A percentile compares a stretch with the other conserved stretches of the same genome.
phyloP scores from a whole-genome alignment of 1,140 invertebrate genomes.

The Archegozetes longisetosus region DNA sequence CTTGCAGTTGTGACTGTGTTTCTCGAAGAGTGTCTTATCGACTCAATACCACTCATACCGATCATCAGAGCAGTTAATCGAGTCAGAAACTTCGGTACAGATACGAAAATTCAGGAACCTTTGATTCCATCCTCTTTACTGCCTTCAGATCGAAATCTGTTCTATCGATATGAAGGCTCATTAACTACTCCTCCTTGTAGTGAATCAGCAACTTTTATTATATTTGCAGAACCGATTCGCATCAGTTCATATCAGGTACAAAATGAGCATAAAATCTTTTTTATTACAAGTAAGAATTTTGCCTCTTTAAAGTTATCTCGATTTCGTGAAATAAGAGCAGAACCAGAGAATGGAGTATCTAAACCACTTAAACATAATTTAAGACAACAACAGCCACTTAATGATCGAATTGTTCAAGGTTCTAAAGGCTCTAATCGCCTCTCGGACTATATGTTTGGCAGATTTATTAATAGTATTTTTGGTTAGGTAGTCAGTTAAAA shows the following conservation, averaged over 20 bases:
- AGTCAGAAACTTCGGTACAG: neutral
- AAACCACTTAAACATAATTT: neutral
- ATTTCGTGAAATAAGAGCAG: neutral
- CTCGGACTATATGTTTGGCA: too few relatives aligned
- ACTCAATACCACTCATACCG: neutral
- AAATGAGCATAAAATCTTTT: neutral
- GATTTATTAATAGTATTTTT: too few relatives aligned
- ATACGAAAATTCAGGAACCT: too few relatives aligned
- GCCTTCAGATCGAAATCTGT: slow-evolving; percentile 37
- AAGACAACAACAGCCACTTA: neutral
- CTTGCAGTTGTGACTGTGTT: slow-evolving; percentile 49
- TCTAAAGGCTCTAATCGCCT: too few relatives aligned
- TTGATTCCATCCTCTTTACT: slow-evolving; percentile 26
- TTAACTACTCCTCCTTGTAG: slow-evolving; percentile 77
- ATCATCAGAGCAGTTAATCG: neutral
- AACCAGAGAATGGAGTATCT: neutral
- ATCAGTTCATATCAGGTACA: slow-evolving; percentile 59
- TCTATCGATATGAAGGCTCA: slow-evolving; percentile 64
- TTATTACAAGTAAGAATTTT: neutral
- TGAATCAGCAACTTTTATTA: slow-evolving; percentile 75
- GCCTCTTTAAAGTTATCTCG: neutral
- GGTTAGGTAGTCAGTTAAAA: too few relatives aligned
- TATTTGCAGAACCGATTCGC: slow-evolving; percentile 55
- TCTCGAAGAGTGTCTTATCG: neutral
- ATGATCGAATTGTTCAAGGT: neutral